Evolutionary conservation across 64 coral and sea anemone species (phyloP).

Genomic region (Orbicella faveolata): DNA sequence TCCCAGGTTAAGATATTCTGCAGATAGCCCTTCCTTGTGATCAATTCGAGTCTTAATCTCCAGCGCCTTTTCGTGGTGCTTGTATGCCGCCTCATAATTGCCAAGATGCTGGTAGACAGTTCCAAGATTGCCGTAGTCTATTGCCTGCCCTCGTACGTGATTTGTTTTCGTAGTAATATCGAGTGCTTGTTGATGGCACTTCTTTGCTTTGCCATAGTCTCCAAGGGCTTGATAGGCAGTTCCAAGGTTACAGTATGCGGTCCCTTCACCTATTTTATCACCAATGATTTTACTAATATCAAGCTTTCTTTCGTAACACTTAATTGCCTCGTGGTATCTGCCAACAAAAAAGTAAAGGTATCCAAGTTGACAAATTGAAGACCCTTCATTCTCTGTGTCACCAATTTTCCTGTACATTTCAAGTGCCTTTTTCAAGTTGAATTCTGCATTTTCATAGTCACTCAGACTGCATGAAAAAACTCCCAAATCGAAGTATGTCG

Average conservation of each 20-base stretch:
- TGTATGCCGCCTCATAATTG: background rate
- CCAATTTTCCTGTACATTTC: background rate
- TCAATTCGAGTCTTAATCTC: background rate
- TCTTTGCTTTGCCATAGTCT: background rate
- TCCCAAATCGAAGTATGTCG: background rate
- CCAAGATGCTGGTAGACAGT: conserved; percentile 2
- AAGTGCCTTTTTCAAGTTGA: background rate
- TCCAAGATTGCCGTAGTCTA: background rate
- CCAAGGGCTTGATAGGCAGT: background rate
- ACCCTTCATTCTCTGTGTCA: background rate
- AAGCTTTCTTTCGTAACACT: background rate
- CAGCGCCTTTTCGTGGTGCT: background rate
- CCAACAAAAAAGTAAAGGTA: background rate
- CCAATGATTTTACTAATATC: background rate
- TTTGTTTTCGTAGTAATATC: background rate
- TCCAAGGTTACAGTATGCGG: background rate
- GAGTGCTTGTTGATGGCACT: background rate
- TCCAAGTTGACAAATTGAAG: background rate
- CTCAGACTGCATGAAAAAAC: background rate
- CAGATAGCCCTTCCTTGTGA: background rate
- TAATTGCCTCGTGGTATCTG: conserved; percentile 1
- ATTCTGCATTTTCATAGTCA: background rate
- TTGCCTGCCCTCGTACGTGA: background rate
- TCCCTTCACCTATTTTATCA: conserved; percentile 1
- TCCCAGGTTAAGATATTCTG: background rate